These are phyloP conservation scores for Ips nitidus DNA, from an alignment of 1,140 invertebrate species.

Conservation along the genomic window DNA sequence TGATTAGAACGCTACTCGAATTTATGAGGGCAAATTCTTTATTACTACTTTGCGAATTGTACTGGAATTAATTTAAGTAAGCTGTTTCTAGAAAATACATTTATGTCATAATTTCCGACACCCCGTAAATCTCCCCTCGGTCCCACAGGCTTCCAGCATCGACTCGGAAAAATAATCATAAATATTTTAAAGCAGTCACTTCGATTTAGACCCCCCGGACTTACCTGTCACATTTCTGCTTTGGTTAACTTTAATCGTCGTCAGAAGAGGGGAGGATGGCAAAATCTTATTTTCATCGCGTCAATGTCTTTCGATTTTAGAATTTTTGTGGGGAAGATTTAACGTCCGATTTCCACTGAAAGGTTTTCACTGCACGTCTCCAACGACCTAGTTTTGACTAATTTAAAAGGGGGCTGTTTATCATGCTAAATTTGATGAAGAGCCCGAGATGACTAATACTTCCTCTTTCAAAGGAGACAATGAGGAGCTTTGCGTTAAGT, in stretches of 20 bases:
- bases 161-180: conserved; percentile 23
- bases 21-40: conserved; percentile 34
- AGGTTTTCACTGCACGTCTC: background rate
- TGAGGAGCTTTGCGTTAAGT: conserved; percentile 29
- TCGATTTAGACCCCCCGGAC: conserved; percentile 8
- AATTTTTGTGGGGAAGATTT: too few species aligned
- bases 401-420: conserved; percentile 28
- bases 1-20: conserved; percentile 33
- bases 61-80: too few species aligned
- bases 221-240: conserved; percentile 31
- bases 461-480: conserved; percentile 31
- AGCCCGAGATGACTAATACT: conserved; percentile 32
- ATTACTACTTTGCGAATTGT: conserved; percentile 22
- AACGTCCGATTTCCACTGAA: too few species aligned
- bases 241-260: conserved; percentile 31
- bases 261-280: conserved; percentile 7
- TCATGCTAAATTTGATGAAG: conserved; percentile 33
- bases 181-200: conserved; percentile 28
- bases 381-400: conserved; percentile 15
- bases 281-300: conserved; percentile 32
- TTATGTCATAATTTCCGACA: too few species aligned
- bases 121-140: too few species aligned
- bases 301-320: conserved; percentile 30
- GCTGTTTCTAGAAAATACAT: too few species aligned
- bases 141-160: background rate